phyloP scores from a whole-genome alignment of 2,113 vertebrate species.

The Anoura caudifer region DNA sequence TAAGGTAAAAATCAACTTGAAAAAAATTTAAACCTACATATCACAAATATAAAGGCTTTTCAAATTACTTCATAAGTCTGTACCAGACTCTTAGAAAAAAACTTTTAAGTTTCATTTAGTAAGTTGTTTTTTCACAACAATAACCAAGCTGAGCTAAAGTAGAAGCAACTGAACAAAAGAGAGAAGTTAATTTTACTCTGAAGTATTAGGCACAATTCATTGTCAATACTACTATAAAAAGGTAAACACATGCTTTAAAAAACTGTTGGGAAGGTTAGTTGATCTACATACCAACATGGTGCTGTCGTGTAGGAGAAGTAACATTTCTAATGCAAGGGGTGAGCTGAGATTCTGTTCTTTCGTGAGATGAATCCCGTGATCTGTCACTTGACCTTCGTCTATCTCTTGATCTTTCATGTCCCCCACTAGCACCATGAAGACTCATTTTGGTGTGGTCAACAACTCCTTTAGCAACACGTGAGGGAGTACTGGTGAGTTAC shows the following conservation, averaged over 20 bases:
- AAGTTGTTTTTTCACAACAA: conserved; percentile 26
- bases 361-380: conserved; percentile 97
- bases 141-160: conserved; percentile 42
- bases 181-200: neutral
- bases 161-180: conserved; percentile 11
- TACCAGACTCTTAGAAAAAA: neutral
- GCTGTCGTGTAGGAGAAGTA: conserved; percentile 96
- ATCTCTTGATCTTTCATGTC: conserved; percentile 94
- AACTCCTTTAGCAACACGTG: conserved; percentile 85
- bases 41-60: conserved; percentile 24
- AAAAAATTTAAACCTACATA: neutral
- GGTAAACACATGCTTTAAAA: neutral
- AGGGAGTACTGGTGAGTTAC: conserved; percentile 82
- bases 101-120: neutral
- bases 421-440: conserved; percentile 92
- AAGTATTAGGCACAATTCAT: conserved; percentile 18
- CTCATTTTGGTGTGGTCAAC: conserved; percentile 92
- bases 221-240: neutral
- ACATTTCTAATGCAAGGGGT: conserved; percentile 98
- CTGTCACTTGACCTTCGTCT: conserved; percentile 96
- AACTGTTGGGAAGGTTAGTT: neutral
- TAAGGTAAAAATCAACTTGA: conserved; percentile 16
- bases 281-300: conserved; percentile 89
- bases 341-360: conserved; percentile 94
- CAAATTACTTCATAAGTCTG: neutral